Base-by-base conservation (phyloP, 1,140 invertebrate genomes). In the Drosophila serrata region DNA sequence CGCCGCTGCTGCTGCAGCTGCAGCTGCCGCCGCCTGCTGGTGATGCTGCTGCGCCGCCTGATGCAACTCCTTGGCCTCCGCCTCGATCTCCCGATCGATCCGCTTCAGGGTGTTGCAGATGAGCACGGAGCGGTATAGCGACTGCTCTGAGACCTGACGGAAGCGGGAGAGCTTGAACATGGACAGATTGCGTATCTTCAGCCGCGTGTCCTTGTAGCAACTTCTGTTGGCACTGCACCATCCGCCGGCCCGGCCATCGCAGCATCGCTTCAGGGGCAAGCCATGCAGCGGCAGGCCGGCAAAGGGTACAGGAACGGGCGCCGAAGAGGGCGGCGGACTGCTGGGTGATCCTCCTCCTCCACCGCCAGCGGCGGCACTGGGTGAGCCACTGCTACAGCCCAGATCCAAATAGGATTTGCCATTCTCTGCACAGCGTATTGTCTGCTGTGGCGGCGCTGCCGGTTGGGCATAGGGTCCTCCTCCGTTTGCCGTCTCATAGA, bases 51-150 rank as follows among this genome's bases (percentile, higher is more conserved):
- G 81, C 4, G 80, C 93, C 58, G 94, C 94, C 70, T 93, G 90
- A 51, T 91, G 90, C 61, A 90, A 92, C 75, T 94, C 94, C 80
- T 93, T 94, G 68, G 93, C 94, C 93, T 98, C 97, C 42, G 95
- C 94, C 92, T 98, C 97, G 94, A 99, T 97, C 93, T 99, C 98
- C 29, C 96, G 94, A 93, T 99, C 98, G 75, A 99, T 96, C 82
- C 96, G 95, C 91, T 98, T 96, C 53, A 99, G 93, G 9, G 98
- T 98, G 92, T 99, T 99, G 93, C 97, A 98, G 77, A 99, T 98
- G 42, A 99, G 95, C 75, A 99, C 98, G 6, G 97, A 98, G 42
- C 97, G 95, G 59, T 97, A 95, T n/a, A 99, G 94, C 63, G 96
- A 97, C 15, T 98, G 97, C 92, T 99, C 98, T 4, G 96, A 96